Base-by-base conservation (phyloP, 2,797 vertebrate species). In the Argyrosomus regius region DNA sequence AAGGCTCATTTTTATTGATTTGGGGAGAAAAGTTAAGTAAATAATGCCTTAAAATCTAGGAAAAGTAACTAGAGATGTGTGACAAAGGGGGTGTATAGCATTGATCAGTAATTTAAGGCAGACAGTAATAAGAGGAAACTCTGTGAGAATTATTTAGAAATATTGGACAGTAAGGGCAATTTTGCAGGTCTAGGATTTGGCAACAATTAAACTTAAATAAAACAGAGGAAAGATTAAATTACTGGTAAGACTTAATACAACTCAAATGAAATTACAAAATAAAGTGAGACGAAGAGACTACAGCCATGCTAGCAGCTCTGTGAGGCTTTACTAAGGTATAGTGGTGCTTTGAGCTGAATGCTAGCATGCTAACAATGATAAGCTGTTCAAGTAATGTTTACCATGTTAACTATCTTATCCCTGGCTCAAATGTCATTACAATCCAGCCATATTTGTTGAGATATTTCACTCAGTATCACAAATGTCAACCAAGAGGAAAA, bases 161-260 rank as follows among this genome's bases (percentile, higher is more conserved):
- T 56, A 53, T 49, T 78, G 24, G 58, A 57, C 56, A 61, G 65
- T 45, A 65, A 79, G 59, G 54, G 66, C 22, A 76, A 45, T 39
- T 75, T 67, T 63, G 12, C 22, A 71, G 61, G 43, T 20, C 52
- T 54, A 52, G 56, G 43, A 69, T 69, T 72, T 56, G 28, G 46
- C 52, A 46, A 65, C 57, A 75, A 35, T 72, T 52, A 49, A 77
- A 67, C 14, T 13, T 64, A 46, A 72, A 54, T 54, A 4, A 56
- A 80, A 65, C 41, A 48, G 39, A 61, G 58, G 52, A 77, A 50
- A n/a, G 16, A 73, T 56, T 41, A 31, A 69, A 80, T 80, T 46
- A 18, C 43, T 57, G 11, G 20, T 35, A 7, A 69, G 18, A 26
- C 56, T 63, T 68, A 35, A 62, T 41, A 62, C 28, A 53, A 61